These are phyloP conservation scores for Tragelaphus oryx DNA, from an alignment of 2,797 vertebrate species.

Conservation along the genomic window DNA sequence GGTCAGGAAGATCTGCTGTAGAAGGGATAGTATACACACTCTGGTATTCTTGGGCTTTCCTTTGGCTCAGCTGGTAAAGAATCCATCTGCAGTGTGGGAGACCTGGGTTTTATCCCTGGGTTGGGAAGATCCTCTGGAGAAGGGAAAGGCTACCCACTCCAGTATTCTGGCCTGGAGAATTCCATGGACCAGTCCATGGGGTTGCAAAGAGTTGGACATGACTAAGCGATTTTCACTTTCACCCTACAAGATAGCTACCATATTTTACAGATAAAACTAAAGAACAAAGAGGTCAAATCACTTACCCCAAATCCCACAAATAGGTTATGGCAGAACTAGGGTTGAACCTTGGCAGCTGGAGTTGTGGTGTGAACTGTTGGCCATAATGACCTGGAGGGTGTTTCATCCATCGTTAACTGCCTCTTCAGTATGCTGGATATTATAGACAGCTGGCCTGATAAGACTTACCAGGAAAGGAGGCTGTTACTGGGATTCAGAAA, in stretches of 20 bases:
- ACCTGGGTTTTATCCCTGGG: not conserved
- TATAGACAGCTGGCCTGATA: not conserved
- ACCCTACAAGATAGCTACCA: not conserved
- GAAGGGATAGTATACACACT: not conserved
- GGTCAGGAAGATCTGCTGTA: not conserved
- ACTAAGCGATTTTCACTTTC: not conserved
- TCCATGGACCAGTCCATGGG: not conserved
- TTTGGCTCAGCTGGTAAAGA: not conserved
- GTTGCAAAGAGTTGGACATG: not conserved
- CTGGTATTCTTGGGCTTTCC: not conserved
- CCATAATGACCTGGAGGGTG: not conserved
- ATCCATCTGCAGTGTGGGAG: not conserved
- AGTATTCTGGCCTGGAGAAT: not conserved
- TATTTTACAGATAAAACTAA: not conserved
- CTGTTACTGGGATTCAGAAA: not conserved
- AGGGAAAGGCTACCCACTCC: not conserved
- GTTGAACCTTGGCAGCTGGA: not conserved
- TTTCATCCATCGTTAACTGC: not conserved
- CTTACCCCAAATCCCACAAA: not conserved
- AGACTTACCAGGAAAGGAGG: not conserved
- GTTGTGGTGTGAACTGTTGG: not conserved
- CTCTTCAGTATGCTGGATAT: not conserved
- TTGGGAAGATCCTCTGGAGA: not conserved
- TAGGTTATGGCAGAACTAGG: not conserved
- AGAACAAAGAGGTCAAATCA: not conserved